Evolutionary conservation across 92 coral and sea anemone species (phyloP), one percentile per base, ranked within the genome.

Genomic region (Parazoanthus swiftii): DNA sequence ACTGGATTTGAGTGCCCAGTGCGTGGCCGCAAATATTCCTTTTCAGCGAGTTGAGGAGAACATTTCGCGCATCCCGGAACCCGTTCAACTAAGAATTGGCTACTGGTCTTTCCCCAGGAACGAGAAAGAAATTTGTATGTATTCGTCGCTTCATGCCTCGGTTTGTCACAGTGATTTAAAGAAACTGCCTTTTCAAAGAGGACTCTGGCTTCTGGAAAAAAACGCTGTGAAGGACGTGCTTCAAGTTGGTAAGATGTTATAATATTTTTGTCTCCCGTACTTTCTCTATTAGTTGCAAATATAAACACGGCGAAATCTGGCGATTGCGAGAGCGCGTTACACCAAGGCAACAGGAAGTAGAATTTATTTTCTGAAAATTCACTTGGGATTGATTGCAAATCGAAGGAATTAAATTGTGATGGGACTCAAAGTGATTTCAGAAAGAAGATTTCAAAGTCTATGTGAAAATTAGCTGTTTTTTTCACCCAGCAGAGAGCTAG

Each of bases 81-180:
- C 99, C 29, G 99, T 97, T 14, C 99, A 97, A 72, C 94, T 97
- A 20, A 86, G 96, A 86, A 91, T 97, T 39, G 95, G 93, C 35
- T 95, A 92, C 89, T 97, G 99, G 99, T 97, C 99, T 23, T 97
- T 97, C 92, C 99, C 99, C 26, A 86, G 98, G 78, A 92, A 95
- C 85, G 99, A 95, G 86, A 93, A 93, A 80, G 99, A 97, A 68
- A 97, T 97, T 70, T 92, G 96, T 77, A 93, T 95, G 97, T 97
- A 97, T 85, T 97, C 98, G 14, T 92, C 98, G 20, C 80, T 95
- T 23, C 95, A 95, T 77, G 93, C 98, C 18, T 82, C 99, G 44
- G 80, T 91, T 13, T 90, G 94, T 38, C 99, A 97, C 74, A 91
- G 91, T 68, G 98, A 95, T n/a, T 78, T 94, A n/a, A 93, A 95